Conservation (phyloP, 1,140 invertebrate species). For the Linepithema humile region DNA sequence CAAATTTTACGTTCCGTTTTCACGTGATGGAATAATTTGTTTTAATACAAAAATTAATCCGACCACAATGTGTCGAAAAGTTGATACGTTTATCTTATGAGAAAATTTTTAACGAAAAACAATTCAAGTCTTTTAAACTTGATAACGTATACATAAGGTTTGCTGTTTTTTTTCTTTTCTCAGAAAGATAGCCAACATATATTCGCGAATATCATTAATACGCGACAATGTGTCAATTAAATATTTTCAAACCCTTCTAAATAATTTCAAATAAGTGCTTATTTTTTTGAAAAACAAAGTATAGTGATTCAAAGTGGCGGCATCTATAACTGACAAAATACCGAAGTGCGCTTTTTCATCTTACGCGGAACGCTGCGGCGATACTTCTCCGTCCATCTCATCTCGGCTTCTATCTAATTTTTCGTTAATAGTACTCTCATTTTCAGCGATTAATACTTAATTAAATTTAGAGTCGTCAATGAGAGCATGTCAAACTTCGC, state of each 20-base stretch:
- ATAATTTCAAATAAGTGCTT: not conserved
- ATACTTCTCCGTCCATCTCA: not conserved
- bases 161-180: not conserved
- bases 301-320: too few species aligned
- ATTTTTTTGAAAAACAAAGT: not conserved
- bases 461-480: not conserved
- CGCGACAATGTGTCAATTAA: not conserved
- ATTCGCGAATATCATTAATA: not conserved
- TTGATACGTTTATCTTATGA: not conserved
- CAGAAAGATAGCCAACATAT: not conserved
- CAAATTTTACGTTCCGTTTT: constrained; percentile 23
- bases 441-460: constrained; percentile 7
- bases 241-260: not conserved
- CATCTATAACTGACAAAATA: not conserved
- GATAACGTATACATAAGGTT: not conserved
- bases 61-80: not conserved
- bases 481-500: constrained; percentile 22
- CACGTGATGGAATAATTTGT: not conserved
- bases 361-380: not conserved
- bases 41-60: constrained; percentile 20
- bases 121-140: not conserved
- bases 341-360: not conserved
- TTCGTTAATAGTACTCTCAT: not conserved
- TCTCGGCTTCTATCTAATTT: not conserved
- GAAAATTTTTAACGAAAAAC: not conserved